Evolutionary conservation across 2,797 vertebrate species (phyloP).

Genomic region (Poeciliopsis paucimaculata): DNA sequence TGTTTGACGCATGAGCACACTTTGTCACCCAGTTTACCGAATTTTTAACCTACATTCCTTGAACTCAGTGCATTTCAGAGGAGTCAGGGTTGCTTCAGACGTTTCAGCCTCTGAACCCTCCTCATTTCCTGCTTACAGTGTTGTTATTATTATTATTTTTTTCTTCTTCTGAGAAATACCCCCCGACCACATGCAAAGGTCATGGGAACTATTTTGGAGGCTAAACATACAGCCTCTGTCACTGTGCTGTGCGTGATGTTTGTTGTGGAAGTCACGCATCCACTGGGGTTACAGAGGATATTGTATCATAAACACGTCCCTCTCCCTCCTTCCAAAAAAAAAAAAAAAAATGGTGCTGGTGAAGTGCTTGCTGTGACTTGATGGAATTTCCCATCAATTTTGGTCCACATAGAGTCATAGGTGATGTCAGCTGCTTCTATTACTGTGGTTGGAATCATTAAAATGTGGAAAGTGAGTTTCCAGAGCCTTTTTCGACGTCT

Average conservation of each 20-base stretch:
- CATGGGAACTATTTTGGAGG: slow-evolving; percentile 82
- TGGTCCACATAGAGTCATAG: slow-evolving; percentile 61
- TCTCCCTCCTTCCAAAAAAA: slow-evolving; percentile 5
- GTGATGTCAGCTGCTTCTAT: slow-evolving; percentile 78
- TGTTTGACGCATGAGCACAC: slow-evolving; percentile 9
- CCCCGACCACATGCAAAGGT: slow-evolving; percentile 78
- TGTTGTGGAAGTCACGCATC: slow-evolving; percentile 31
- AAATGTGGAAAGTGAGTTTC: slow-evolving; percentile 74
- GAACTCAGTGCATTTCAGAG: slow-evolving; percentile 37
- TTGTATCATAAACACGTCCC: slow-evolving; percentile 39
- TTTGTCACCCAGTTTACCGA: slow-evolving; percentile 34
- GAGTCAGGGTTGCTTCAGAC: slow-evolving; percentile 72
- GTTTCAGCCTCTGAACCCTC: slow-evolving; percentile 76
- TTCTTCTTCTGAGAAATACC: slow-evolving; percentile 72
- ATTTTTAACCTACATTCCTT: slow-evolving; percentile 41
- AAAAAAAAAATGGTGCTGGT: slow-evolving; percentile 41
- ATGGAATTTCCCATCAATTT: slow-evolving; percentile 78
- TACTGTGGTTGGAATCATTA: slow-evolving; percentile 79
- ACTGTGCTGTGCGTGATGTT: slow-evolving; percentile 35
- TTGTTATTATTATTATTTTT: slow-evolving; percentile 6
- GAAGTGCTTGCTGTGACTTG: slow-evolving; percentile 55
- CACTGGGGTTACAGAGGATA: slow-evolving; percentile 31
- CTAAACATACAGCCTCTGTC: slow-evolving; percentile 56
- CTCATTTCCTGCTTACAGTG: slow-evolving; percentile 82
- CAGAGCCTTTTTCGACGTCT: slow-evolving; percentile 61